Conservation (phyloP, 2,797 vertebrate genomes). For the Oryzias sinensis region DNA sequence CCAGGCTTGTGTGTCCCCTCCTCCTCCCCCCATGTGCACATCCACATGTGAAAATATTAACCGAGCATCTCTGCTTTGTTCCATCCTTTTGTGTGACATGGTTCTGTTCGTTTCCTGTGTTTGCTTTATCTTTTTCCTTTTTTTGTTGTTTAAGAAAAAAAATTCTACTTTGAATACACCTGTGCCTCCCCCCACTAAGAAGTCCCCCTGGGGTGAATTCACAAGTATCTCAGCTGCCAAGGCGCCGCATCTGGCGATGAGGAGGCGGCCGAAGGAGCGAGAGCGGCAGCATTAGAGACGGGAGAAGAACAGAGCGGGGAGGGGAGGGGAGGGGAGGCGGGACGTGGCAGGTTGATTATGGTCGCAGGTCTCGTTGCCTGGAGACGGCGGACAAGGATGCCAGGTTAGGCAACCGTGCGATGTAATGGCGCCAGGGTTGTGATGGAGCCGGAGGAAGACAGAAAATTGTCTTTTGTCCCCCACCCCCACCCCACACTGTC, state of each 20-base stretch:
- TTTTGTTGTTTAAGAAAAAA: background rate
- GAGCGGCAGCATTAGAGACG: conserved; percentile 43
- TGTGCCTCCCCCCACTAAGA: conserved; percentile 29
- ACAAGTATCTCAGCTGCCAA: conserved; percentile 53
- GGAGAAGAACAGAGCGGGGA: conserved; percentile 43
- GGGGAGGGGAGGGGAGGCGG: conserved; percentile 29
- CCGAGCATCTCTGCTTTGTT: conserved; percentile 44
- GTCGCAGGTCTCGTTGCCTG: conserved; percentile 83
- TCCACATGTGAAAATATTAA: conserved; percentile 44
- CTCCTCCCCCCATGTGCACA: conserved; percentile 36
- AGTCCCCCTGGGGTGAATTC: conserved; percentile 37
- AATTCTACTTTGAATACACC: conserved; percentile 40
- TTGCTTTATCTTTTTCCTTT: background rate
- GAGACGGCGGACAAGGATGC: conserved; percentile 80
- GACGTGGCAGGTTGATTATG: conserved; percentile 81
- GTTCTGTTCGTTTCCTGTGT: conserved; percentile 22
- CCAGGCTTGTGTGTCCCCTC: conserved; percentile 31
- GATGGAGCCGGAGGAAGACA: conserved; percentile 71
- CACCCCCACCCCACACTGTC: conserved; percentile 5
- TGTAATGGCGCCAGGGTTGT: conserved; percentile 79
- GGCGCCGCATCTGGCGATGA: conserved; percentile 45
- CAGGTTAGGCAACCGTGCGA: conserved; percentile 78
- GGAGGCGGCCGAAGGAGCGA: conserved; percentile 48
- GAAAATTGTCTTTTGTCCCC: conserved; percentile 75
- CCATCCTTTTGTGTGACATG: conserved; percentile 42